Base-by-base conservation (phyloP, 2,797 vertebrate genomes). In the Sebastes minor region DNA sequence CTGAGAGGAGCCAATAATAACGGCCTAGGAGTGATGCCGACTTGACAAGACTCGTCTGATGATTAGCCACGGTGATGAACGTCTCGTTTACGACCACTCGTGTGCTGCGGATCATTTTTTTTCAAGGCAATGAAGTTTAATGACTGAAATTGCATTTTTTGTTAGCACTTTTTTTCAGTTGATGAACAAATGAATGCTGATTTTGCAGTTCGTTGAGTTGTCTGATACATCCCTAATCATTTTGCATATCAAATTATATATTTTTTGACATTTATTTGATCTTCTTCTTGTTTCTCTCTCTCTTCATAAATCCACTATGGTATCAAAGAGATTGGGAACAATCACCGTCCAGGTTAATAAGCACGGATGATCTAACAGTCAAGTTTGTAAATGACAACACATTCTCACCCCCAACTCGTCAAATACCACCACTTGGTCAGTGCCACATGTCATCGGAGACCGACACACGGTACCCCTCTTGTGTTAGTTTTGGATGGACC, bases 21-120 rank as follows among this genome's bases (percentile, higher is more conserved):
- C 60, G 80, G 78, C 69, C 78, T 64, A 64, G 78, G 68, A 78
- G 72, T 86, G 86, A 90, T 85, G 78, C 74, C 57, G 88, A 72
- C 89, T 84, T 89, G 86, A 91, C 88, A 88, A 76, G 87, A 85
- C 83, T 78, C 59, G 86, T 87, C 35, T 83, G 74, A 76, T 89
- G 80, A 93, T 92, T 87, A 89, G 80, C 57, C 30, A 79, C 52
- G 23, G 71, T 74, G 71, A 84, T 80, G 80, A 85, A 79, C 60
- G 25, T 82, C 82, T 88, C 72, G 61, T 81, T 88, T 84, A 65
- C 18, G 11, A 57, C 71, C 42, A 57, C 75, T 83, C 53, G 53
- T 80, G 61, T 52, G 74, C 62, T 61, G 64, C 8, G 8, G 61
- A 56, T 68, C 18, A 20, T 28, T 64, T 81, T 88, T 88, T 83